Conservation (phyloP, 1,140 invertebrate species). For the Olivierus martensii region DNA sequence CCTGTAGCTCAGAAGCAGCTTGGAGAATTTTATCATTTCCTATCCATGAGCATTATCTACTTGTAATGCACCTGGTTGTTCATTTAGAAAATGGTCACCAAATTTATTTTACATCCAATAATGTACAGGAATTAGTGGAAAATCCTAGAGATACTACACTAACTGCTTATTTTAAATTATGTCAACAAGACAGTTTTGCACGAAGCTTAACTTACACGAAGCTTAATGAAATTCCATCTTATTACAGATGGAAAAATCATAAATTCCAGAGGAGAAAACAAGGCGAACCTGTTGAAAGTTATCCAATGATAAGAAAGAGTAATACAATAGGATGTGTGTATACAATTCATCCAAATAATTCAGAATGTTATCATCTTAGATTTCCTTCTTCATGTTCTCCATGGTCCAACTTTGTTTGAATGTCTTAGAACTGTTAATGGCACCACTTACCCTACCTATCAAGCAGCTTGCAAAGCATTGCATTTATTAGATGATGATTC, state of each 20-base stretch:
- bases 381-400: constrained; percentile 32
- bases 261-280: neutral
- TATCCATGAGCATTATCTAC: too few species aligned
- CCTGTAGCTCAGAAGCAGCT: too few species aligned
- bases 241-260: neutral
- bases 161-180: constrained; percentile 4
- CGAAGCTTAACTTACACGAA: neutral
- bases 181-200: constrained; percentile 8
- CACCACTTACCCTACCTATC: too few species aligned
- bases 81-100: too few species aligned
- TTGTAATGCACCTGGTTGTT: too few species aligned
- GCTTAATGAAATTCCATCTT: neutral
- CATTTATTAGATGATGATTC: constrained; percentile 27
- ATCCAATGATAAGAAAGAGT: neutral
- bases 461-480: constrained; percentile 28
- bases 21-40: too few species aligned
- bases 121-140: too few species aligned
- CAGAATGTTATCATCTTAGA: constrained; percentile 31
- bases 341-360: constrained; percentile 15
- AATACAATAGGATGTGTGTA: constrained; percentile 1
- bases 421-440: constrained; percentile 31
- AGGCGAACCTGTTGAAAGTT: neutral
- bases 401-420: constrained; percentile 29
- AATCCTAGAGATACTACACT: too few species aligned
- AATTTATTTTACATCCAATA: too few species aligned